Conservation (phyloP, 2,113 vertebrate species). For the Oncorhynchus gorbuscha region DNA sequence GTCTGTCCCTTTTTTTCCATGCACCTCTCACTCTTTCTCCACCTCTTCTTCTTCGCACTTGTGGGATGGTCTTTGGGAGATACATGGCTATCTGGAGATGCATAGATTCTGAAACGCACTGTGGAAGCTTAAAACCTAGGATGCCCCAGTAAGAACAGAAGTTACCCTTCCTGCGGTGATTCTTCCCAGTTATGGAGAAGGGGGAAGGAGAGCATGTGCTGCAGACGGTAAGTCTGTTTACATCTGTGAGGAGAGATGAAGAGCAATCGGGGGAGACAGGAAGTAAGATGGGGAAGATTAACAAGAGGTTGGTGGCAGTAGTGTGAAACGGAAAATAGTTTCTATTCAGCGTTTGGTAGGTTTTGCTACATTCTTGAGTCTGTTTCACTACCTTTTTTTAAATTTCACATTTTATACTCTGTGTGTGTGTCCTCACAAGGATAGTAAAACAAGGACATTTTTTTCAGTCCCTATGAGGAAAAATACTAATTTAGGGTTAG, state of each 20-base stretch:
- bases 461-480: too few species aligned
- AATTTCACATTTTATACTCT: not conserved
- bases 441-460: too few species aligned
- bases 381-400: not conserved
- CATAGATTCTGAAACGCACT: not conserved
- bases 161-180: not conserved
- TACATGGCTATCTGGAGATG: not conserved
- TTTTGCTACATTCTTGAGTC: not conserved
- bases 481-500: too few species aligned
- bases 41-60: not conserved
- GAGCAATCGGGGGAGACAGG: not conserved
- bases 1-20: not conserved
- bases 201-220: not conserved
- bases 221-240: constrained; percentile 18
- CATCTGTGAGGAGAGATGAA: not conserved
- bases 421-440: too few species aligned
- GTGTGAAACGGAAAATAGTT: not conserved
- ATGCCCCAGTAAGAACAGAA: not conserved
- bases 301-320: not conserved
- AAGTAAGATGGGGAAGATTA: not conserved
- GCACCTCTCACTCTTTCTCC: not conserved
- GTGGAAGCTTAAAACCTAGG: not conserved
- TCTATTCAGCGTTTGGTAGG: not conserved
- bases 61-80: not conserved
- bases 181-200: constrained; percentile 14